Percentiles rank a stretch among this genome's conserved stretches.
Evolutionary conservation across 2,797 vertebrate genomes (phyloP).

Genomic region (Naso thynnoides): DNA sequence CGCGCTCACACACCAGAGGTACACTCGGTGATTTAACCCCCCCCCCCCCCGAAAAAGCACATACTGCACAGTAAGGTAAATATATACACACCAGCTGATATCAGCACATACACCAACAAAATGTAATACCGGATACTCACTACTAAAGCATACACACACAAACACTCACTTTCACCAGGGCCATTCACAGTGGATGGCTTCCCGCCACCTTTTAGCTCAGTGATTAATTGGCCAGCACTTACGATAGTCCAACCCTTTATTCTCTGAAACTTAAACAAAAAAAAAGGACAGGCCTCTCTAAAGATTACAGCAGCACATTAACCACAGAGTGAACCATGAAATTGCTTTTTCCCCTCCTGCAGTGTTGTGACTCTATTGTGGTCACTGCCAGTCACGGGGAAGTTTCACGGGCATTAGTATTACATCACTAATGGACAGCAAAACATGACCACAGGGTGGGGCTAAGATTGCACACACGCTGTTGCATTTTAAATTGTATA

Average conservation of each 20-base stretch:
- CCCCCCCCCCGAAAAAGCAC: conserved; percentile 8
- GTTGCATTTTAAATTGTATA: no score
- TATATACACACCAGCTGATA: conserved; percentile 60
- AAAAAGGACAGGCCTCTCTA: conserved; percentile 84
- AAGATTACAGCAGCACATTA: conserved; percentile 86
- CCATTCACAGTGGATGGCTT: conserved; percentile 57
- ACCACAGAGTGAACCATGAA: conserved; percentile 87
- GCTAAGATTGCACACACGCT: not conserved
- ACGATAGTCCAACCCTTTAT: conserved; percentile 83
- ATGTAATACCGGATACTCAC: conserved; percentile 38
- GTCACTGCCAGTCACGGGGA: conserved; percentile 66
- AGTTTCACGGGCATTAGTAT: conserved; percentile 69
- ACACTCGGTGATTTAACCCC: conserved; percentile 59
- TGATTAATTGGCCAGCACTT: conserved; percentile 85
- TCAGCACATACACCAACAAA: conserved; percentile 46
- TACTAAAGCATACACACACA: conserved; percentile 36
- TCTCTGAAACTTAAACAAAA: conserved; percentile 87
- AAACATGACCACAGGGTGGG: conserved; percentile 53
- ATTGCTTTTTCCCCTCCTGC: conserved; percentile 89
- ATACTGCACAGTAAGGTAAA: conserved; percentile 53
- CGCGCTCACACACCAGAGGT: conserved; percentile 46
- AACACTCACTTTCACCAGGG: conserved; percentile 36
- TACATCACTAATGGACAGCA: conserved; percentile 76
- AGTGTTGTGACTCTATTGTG: conserved; percentile 78
- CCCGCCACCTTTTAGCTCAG: conserved; percentile 68